A percentile compares a stretch with the other conserved stretches of the same genome.
These are phyloP conservation scores for Momotus momota DNA, from an alignment of 2,797 vertebrate genomes.

Conservation along the genomic window DNA sequence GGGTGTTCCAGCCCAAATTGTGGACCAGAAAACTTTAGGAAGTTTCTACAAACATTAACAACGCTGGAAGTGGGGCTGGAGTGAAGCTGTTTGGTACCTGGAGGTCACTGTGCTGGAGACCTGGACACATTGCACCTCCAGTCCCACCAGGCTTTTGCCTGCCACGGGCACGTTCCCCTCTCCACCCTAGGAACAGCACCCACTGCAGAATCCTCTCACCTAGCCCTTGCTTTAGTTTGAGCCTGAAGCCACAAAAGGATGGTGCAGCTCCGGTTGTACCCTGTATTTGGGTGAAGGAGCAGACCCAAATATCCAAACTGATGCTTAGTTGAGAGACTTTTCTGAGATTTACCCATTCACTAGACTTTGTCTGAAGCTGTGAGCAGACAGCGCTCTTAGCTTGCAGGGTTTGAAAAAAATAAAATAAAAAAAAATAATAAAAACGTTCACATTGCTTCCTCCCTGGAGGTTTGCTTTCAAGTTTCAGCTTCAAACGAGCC, in stretches of 20 bases:
- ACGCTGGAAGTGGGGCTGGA: not conserved
- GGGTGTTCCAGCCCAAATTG: not conserved
- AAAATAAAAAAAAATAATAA: too few relatives aligned
- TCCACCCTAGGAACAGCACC: not conserved
- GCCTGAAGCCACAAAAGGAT: not conserved
- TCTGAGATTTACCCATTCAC: not conserved
- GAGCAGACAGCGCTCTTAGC: not conserved
- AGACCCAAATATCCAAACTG: not conserved
- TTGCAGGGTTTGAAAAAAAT: not conserved
- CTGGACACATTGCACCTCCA: not conserved
- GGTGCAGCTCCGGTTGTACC: not conserved
- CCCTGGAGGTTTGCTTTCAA: slow-evolving; percentile 50
- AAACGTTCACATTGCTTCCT: not conserved
- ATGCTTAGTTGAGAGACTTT: not conserved
- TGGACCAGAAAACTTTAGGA: not conserved
- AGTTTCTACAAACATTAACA: not conserved
- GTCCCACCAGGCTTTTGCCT: not conserved
- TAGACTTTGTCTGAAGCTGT: not conserved
- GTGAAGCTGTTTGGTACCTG: not conserved
- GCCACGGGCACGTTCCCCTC: not conserved
- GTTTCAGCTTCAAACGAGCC: slow-evolving; percentile 34
- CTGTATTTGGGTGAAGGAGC: not conserved
- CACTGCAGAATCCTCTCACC: not conserved
- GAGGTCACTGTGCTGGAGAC: not conserved
- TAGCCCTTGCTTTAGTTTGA: not conserved